phyloP scores from a whole-genome alignment of 1,140 invertebrate genomes.

The Argopecten irradians region DNA sequence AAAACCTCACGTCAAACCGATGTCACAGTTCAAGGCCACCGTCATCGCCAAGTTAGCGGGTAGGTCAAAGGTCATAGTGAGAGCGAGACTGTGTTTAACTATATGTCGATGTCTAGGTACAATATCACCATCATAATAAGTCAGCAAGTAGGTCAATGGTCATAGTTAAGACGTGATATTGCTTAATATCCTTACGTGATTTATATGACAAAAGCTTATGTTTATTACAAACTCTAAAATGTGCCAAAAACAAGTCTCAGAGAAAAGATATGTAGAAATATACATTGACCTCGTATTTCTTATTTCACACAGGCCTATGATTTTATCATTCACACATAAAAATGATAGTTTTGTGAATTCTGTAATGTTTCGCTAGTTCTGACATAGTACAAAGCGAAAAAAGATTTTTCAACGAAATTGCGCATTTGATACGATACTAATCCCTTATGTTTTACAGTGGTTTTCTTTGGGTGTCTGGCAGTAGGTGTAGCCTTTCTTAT shows the following conservation, averaged over 20 bases:
- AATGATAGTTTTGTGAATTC: too few species aligned
- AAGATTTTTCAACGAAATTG: too few species aligned
- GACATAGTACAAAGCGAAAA: too few species aligned
- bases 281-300: too few species aligned
- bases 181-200: not conserved
- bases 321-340: too few species aligned
- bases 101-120: not conserved
- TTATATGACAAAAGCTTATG: too few species aligned
- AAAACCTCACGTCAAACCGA: conserved; percentile 62
- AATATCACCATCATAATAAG: not conserved
- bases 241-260: too few species aligned
- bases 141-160: not conserved
- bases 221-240: too few species aligned
- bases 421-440: too few species aligned
- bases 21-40: conserved; percentile 68
- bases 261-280: too few species aligned
- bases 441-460: conserved; percentile 73
- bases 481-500: conserved; percentile 86
- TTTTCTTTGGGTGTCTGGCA: conserved; percentile 84
- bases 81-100: not conserved
- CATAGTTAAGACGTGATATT: not conserved
- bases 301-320: too few species aligned
- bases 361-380: too few species aligned
- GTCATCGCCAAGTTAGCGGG: conserved; percentile 68
- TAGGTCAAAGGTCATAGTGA: conserved; percentile 33